Evolutionary conservation across 2,888 invertebrate species (phyloP).

Genomic region (Prenolepis imparis): DNA sequence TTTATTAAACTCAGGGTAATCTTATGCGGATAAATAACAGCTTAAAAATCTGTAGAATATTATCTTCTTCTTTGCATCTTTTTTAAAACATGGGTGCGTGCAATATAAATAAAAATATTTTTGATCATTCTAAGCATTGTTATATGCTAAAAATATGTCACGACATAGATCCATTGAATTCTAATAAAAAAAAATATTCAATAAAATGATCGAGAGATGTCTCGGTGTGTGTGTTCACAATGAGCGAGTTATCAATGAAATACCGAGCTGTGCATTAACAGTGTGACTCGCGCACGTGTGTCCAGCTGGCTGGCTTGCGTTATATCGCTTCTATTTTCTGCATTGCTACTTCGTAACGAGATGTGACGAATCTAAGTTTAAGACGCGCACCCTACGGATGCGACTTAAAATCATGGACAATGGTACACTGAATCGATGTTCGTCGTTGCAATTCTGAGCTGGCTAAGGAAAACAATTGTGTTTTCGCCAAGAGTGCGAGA

Average conservation of each 20-base stretch:
- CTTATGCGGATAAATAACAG: not conserved
- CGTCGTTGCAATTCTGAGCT: not conserved
- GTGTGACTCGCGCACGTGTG: slow-evolving; percentile 64
- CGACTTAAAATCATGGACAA: slow-evolving; percentile 27
- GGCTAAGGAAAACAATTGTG: slow-evolving; percentile 2
- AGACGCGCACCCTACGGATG: slow-evolving; percentile 13
- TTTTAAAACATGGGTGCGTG: not conserved
- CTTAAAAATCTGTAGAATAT: slow-evolving; percentile 4
- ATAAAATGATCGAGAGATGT: slow-evolving; percentile 7
- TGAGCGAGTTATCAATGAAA: slow-evolving; percentile 77
- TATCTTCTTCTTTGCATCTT: not conserved
- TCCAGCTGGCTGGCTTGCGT: slow-evolving; percentile 21
- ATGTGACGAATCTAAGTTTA: slow-evolving; percentile 66
- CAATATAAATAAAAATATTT: not conserved
- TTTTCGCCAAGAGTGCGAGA: slow-evolving; percentile 9
- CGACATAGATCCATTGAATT: not conserved
- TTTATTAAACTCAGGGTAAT: not conserved
- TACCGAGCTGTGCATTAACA: slow-evolving; percentile 74
- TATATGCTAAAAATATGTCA: not conserved
- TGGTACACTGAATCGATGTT: slow-evolving; percentile 31
- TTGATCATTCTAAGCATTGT: not conserved
- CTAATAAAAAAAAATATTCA: not conserved
- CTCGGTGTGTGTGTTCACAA: slow-evolving; percentile 27
- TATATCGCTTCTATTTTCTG: slow-evolving; percentile 73
- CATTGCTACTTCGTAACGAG: slow-evolving; percentile 51